Conservation (phyloP, 2,113 vertebrate species). For the Dipodomys merriami region DNA sequence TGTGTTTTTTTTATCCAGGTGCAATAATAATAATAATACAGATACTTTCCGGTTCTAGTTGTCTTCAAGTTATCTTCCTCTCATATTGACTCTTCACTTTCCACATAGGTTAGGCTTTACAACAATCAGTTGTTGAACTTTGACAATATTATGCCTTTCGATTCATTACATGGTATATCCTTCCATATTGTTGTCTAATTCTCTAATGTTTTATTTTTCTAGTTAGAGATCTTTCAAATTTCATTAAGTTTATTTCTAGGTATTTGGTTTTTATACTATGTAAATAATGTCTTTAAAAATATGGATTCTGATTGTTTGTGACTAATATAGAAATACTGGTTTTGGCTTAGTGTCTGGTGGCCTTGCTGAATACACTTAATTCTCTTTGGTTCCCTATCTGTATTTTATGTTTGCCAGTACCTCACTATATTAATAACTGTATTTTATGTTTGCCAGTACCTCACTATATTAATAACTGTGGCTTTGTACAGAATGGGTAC, state of each 20-base stretch:
- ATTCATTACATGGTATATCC: background rate
- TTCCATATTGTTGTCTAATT: background rate
- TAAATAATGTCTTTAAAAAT: background rate
- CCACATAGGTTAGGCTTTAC: background rate
- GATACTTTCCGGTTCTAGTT: no score
- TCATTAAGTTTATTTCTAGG: background rate
- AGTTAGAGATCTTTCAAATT: background rate
- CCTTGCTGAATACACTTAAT: background rate
- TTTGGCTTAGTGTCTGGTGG: background rate
- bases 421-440: background rate
- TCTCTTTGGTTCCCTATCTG: background rate
- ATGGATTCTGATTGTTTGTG: background rate
- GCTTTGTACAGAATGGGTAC: background rate
- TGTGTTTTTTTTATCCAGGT: background rate
- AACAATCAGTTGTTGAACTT: slow-evolving; percentile 19
- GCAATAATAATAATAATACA: background rate
- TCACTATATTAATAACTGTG: background rate
- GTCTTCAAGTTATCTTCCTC: no score
- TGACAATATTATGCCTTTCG: background rate
- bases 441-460: background rate
- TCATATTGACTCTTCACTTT: background rate
- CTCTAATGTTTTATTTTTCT: slow-evolving; percentile 35
- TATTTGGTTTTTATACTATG: slow-evolving; percentile 11
- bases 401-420: background rate
- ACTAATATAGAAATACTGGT: background rate